A percentile compares a stretch with the other conserved stretches of the same genome.
These are phyloP conservation scores for Paramisgurnus dabryanus DNA, from an alignment of 2,113 vertebrate genomes.

Conservation along the genomic window DNA sequence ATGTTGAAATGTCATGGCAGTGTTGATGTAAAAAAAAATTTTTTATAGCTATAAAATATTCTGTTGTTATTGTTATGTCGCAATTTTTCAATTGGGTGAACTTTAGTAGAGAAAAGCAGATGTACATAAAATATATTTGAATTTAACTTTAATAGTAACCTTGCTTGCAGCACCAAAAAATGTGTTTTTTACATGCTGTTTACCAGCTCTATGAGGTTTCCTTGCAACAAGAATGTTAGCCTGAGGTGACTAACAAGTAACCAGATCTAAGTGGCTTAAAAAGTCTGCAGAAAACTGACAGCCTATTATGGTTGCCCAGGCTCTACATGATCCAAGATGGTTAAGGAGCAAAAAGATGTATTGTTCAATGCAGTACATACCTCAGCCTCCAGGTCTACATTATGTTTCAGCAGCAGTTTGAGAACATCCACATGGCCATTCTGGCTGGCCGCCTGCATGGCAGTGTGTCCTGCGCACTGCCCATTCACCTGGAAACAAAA, in stretches of 20 bases:
- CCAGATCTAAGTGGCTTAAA: background rate
- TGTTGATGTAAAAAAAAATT: too few species aligned
- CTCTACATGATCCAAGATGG: background rate
- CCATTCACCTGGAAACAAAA: conserved; percentile 87
- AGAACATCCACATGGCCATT: conserved; percentile 98
- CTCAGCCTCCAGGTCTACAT: conserved; percentile 97
- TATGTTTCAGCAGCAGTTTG: conserved; percentile 96
- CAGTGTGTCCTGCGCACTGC: conserved; percentile 97
- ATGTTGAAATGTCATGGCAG: too few species aligned
- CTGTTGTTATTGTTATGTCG: too few species aligned
- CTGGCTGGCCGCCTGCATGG: conserved; percentile 98
- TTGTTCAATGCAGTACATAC: conserved; percentile 62
- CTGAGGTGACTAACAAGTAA: background rate
- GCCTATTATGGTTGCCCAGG: background rate
- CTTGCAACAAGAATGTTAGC: background rate
- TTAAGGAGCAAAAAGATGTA: background rate
- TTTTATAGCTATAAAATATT: too few species aligned
- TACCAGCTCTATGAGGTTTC: background rate
- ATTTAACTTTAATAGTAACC: too few species aligned
- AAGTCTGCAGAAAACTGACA: background rate
- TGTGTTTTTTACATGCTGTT: too few species aligned
- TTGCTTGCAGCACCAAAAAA: too few species aligned
- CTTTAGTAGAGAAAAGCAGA: too few species aligned
- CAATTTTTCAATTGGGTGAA: too few species aligned
- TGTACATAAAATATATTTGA: too few species aligned